Evolutionary conservation across 2,113 vertebrate genomes (phyloP).

Genomic region (Sterrhoptilus dennistouni): DNA sequence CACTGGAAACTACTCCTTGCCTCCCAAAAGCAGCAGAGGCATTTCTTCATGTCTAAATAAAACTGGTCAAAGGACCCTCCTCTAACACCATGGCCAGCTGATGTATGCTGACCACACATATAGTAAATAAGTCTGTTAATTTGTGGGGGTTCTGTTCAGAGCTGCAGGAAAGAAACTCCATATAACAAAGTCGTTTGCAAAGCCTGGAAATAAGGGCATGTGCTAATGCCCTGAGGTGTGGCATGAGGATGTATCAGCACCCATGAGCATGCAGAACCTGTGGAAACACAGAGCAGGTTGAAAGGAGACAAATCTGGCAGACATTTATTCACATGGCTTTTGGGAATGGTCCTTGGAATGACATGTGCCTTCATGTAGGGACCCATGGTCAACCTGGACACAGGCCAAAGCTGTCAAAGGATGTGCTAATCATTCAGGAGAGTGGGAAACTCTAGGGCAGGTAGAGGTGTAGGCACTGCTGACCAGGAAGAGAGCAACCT

Average conservation of each 20-base stretch:
- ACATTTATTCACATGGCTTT: fast-evolving
- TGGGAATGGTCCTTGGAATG: background rate
- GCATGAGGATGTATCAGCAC: background rate
- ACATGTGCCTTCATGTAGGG: fast-evolving
- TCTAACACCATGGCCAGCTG: background rate
- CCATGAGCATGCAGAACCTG: background rate
- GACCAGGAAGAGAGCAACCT: background rate
- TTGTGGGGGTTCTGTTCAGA: background rate
- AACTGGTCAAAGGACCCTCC: fast-evolving
- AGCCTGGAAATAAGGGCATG: background rate
- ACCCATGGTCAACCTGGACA: fast-evolving
- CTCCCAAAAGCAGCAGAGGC: background rate
- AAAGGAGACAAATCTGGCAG: background rate
- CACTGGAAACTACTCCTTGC: background rate
- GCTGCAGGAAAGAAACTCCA: background rate
- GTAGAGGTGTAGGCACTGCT: background rate
- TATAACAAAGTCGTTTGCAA: background rate
- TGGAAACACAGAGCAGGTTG: background rate
- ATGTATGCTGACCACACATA: background rate
- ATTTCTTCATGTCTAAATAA: background rate
- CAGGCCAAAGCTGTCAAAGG: background rate
- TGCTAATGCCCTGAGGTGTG: background rate
- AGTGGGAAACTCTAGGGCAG: background rate
- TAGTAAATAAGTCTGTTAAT: background rate
- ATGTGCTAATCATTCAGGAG: fast-evolving